Evolutionary conservation across 2,113 vertebrate genomes (phyloP), one percentile per base, ranked within the genome.

Genomic region (Clarias magur): DNA sequence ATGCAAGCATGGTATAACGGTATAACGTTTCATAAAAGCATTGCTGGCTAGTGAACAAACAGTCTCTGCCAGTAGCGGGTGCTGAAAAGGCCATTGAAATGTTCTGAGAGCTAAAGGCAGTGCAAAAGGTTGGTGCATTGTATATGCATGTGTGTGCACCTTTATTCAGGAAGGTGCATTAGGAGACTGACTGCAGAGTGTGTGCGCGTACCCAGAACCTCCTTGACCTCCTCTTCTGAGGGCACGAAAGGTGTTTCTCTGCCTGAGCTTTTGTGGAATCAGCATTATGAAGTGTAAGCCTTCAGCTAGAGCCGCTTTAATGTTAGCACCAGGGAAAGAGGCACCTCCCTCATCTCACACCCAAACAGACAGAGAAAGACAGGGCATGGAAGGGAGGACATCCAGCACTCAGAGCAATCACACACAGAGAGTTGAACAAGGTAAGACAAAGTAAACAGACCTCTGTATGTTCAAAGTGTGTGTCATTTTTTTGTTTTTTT

Each of bases 311-410:
- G 38, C 11, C 15, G 42, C 80, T 65, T 83, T 83, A 67, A 70
- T 12, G n/a, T 83, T 83, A n/a, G 59, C 48, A 72, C 68, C 25
- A 23, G 19, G 56, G 59, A 57, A 75, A 67, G 48, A 79, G 80
- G 84, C 70, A 73, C 81, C 86, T 60, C 80, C 86, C 80, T 53
- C 70, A 17, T 34, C 70, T 62, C 57, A 53, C 70, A 54, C 81
- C 60, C 60, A 82, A 23, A 38, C 54, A 80, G 8, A 84, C 21
- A 82, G 56, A 60, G 30, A 85, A 19, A 79, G 73, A 56, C 15
- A 80, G 62, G 25, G 85, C n/a, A 80, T 70, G 85, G 81, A 80
- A 81, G 78, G 19, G 54, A 72, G 60, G 76, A 60, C 3, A 21
- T 56, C 3, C 53, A 21, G 59, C 72, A 78, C 80, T 83, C n/a